Conservation (phyloP, 2,888 invertebrate species). For the Spatulosminthurus flaviceps region DNA sequence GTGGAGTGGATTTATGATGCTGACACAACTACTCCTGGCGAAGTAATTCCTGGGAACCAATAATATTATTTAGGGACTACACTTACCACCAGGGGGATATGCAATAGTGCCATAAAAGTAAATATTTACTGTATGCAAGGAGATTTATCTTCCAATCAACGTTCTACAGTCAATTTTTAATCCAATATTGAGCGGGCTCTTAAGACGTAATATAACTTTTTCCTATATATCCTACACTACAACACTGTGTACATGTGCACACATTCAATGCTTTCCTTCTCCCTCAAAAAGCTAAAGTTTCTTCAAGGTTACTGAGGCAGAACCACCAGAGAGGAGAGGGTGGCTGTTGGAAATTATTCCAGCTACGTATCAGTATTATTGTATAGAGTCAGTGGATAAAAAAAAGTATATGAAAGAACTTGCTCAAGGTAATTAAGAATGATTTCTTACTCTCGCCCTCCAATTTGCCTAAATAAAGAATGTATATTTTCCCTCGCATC, state of each 20-base stretch:
- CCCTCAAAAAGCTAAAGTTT: too few species aligned
- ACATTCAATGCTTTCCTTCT: too few species aligned
- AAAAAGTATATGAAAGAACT: not conserved
- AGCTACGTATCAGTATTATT: too few species aligned
- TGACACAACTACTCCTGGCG: not conserved
- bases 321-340: not conserved
- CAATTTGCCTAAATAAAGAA: not conserved
- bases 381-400: not conserved
- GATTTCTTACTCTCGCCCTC: constrained; percentile 11
- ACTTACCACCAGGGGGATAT: not conserved
- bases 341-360: not conserved
- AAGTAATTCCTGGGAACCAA: not conserved
- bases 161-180: constrained; percentile 49
- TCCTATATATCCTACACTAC: too few species aligned
- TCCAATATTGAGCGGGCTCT: constrained; percentile 22
- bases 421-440: not conserved
- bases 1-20: not conserved
- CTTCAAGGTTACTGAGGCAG: too few species aligned
- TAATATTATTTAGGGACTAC: constrained; percentile 13
- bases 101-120: constrained; percentile 37
- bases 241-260: too few species aligned
- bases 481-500: not conserved
- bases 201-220: too few species aligned
- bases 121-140: constrained; percentile 46
- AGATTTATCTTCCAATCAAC: constrained; percentile 49